Percentiles rank a stretch among this genome's conserved stretches.
These are phyloP conservation scores for Spinus olivaceus DNA, from an alignment of 2,797 vertebrate genomes.

Conservation along the genomic window DNA sequence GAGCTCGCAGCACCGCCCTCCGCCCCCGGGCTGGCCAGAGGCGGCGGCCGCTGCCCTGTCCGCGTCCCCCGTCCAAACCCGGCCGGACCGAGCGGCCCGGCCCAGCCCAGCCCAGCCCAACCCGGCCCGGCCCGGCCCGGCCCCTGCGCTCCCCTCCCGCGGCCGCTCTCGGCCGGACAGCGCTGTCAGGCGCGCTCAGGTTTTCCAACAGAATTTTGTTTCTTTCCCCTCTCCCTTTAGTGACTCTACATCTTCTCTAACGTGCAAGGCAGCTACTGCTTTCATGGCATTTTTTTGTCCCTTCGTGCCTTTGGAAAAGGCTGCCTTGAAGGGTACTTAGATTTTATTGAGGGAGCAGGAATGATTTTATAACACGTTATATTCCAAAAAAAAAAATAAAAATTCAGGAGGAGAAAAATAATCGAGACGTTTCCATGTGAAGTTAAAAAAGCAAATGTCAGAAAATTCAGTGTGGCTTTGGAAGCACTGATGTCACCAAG, in stretches of 20 bases:
- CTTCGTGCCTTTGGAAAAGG: not conserved
- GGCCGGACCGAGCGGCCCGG: not conserved
- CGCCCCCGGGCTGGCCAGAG: not conserved
- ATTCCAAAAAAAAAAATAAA: not conserved
- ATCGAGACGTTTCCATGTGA: not conserved
- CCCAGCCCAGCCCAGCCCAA: rapidly evolving
- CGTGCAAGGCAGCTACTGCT: rapidly evolving
- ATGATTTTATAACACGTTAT: rapidly evolving
- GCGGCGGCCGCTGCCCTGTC: not conserved
- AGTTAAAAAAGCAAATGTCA: not conserved
- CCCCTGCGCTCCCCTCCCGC: rapidly evolving
- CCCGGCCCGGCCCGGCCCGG: rapidly evolving
- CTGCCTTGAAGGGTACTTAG: not conserved
- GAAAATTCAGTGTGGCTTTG: not conserved
- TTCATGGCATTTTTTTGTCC: rapidly evolving
- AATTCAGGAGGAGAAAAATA: not conserved
- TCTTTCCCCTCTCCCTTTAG: rapidly evolving
- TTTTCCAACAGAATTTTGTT: rapidly evolving
- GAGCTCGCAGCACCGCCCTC: not conserved
- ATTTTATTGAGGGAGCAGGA: not conserved
- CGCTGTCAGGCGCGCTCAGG: rapidly evolving
- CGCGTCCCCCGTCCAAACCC: not conserved
- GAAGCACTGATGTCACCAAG: not conserved
- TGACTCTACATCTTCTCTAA: not conserved
- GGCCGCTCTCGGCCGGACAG: not conserved